Evolutionary conservation across 1,140 invertebrate species (phyloP).

Genomic region (Oryzaephilus surinamensis): DNA sequence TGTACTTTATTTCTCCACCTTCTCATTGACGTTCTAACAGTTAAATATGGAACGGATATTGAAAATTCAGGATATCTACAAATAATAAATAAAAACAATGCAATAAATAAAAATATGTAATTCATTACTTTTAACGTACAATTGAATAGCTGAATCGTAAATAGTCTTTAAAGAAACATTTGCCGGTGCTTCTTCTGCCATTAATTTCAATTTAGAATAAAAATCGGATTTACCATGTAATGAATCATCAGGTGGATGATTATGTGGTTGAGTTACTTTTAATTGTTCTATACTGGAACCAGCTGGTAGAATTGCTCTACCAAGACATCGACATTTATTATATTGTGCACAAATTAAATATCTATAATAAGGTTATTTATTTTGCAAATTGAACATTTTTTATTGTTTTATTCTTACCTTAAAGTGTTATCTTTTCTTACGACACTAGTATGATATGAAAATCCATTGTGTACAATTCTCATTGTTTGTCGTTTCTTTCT

Average conservation of each 20-base stretch:
- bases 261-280: conserved; percentile 14
- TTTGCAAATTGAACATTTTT: background rate
- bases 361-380: no score
- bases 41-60: conserved; percentile 3
- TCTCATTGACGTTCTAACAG: conserved; percentile 6
- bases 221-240: background rate
- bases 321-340: conserved; percentile 9
- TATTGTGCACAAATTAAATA: conserved; percentile 15
- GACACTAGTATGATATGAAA: conserved; percentile 9
- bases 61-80: no score
- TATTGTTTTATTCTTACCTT: conserved; percentile 4
- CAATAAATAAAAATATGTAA: no score
- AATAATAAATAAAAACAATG: no score
- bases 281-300: conserved; percentile 9
- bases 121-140: no score
- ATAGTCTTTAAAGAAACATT: background rate
- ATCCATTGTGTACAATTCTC: conserved; percentile 8
- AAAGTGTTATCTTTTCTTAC: conserved; percentile 3
- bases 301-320: conserved; percentile 11
- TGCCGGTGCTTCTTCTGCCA: background rate
- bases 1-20: conserved; percentile 12
- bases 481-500: conserved; percentile 1
- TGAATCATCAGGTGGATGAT: conserved; percentile 12
- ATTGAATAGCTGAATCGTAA: background rate
- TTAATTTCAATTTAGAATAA: background rate